Evolutionary conservation across 1,140 invertebrate genomes (phyloP).

Genomic region (Ips nitidus): DNA sequence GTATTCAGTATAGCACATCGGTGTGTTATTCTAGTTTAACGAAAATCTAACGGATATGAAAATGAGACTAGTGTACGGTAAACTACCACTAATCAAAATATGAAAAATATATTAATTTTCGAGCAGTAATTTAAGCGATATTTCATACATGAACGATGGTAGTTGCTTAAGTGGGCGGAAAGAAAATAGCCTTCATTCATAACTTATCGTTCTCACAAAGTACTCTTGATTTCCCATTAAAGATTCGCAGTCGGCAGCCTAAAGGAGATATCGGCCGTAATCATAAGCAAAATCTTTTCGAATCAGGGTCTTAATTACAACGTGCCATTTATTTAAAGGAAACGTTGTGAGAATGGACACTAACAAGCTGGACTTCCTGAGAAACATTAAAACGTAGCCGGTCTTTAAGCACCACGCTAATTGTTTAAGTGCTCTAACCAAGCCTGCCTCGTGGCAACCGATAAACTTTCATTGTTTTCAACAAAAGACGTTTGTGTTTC

Average conservation of each 20-base stretch:
- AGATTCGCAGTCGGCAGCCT: constrained; percentile 8
- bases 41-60: no score
- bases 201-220: constrained; percentile 4
- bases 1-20: no score
- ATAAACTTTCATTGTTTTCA: background rate
- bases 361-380: background rate
- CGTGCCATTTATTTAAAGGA: background rate
- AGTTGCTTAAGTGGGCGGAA: constrained; percentile 16
- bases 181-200: constrained; percentile 19
- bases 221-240: constrained; percentile 11
- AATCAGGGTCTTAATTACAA: background rate
- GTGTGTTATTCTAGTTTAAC: no score
- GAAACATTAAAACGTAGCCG: background rate
- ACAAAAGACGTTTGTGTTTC: background rate
- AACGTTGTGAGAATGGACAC: constrained; percentile 1
- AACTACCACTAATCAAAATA: no score
- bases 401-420: no score
- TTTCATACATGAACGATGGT: no score
- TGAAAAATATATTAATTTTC: no score
- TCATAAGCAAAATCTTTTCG: background rate
- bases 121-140: no score
- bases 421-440: no score
- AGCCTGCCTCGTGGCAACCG: no score
- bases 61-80: no score
- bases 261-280: background rate